Percentiles rank a stretch among this genome's conserved stretches.
Evolutionary conservation across 2,797 vertebrate genomes (phyloP).

Genomic region (Hemibagrus guttatus): DNA sequence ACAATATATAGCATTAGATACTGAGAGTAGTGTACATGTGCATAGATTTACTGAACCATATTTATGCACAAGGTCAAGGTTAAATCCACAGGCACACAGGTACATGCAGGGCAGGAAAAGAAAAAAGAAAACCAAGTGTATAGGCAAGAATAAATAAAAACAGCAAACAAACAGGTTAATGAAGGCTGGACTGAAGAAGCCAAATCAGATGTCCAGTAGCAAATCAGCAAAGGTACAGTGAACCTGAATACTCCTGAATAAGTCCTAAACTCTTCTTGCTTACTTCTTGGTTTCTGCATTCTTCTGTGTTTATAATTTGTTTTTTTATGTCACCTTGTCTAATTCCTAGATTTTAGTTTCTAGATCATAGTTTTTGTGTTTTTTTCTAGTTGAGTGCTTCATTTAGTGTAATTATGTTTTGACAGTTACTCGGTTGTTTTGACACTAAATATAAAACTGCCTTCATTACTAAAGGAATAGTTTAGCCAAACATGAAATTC

Average conservation of each 20-base stretch:
- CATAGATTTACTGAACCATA: neutral
- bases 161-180: neutral
- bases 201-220: neutral
- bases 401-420: neutral
- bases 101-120: neutral
- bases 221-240: constrained; percentile 1
- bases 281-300: neutral
- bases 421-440: neutral
- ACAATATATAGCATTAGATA: neutral
- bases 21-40: neutral
- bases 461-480: neutral
- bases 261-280: neutral
- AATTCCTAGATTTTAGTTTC: neutral
- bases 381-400: neutral
- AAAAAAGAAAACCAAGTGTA: neutral
- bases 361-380: neutral
- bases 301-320: neutral
- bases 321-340: neutral
- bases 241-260: neutral
- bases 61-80: constrained; percentile 6
- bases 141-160: neutral
- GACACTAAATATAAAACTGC: neutral
- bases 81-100: neutral
- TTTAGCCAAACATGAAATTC: neutral
- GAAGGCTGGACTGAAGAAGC: neutral